phyloP scores from a whole-genome alignment of 92 coral and sea anemone genomes.

The Galaxea fascicularis region DNA sequence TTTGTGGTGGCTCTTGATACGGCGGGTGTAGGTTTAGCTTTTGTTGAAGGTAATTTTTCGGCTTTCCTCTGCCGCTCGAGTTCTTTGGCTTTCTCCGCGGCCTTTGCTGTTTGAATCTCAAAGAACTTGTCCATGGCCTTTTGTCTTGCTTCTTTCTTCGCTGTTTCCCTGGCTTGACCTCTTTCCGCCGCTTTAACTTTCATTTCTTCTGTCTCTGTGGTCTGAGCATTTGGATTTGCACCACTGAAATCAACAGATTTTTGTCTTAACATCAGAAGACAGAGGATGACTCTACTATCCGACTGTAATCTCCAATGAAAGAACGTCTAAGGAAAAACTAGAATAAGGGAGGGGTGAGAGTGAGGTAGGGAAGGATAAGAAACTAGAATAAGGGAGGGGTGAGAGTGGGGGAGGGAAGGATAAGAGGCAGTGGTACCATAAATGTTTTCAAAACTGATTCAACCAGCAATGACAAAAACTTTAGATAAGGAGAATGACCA shows the following conservation, averaged over 20 bases:
- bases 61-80: conserved; percentile 45
- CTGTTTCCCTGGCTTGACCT: conserved; percentile 60
- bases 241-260: conserved; percentile 64
- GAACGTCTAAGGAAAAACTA: too few species aligned
- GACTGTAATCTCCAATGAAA: too few species aligned
- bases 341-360: too few species aligned
- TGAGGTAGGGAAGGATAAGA: too few species aligned
- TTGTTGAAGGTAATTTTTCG: conserved; percentile 33
- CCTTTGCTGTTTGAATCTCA: conserved; percentile 72
- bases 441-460: too few species aligned
- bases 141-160: conserved; percentile 78
- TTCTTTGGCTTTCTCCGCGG: conserved; percentile 70
- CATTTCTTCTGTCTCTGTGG: conserved; percentile 79
- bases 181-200: conserved; percentile 76
- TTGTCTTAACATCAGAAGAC: background rate
- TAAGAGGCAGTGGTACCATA: too few species aligned
- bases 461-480: too few species aligned
- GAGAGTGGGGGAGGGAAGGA: too few species aligned
- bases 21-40: conserved; percentile 13
- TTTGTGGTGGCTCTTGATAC: conserved; percentile 1
- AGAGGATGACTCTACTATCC: too few species aligned
- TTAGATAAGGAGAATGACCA: too few species aligned
- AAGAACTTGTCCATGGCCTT: conserved; percentile 76
- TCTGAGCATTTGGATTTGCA: conserved; percentile 95
- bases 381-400: too few species aligned